These are phyloP conservation scores for Austrofundulus limnaeus DNA, from an alignment of 2,113 vertebrate species.

Conservation along the genomic window DNA sequence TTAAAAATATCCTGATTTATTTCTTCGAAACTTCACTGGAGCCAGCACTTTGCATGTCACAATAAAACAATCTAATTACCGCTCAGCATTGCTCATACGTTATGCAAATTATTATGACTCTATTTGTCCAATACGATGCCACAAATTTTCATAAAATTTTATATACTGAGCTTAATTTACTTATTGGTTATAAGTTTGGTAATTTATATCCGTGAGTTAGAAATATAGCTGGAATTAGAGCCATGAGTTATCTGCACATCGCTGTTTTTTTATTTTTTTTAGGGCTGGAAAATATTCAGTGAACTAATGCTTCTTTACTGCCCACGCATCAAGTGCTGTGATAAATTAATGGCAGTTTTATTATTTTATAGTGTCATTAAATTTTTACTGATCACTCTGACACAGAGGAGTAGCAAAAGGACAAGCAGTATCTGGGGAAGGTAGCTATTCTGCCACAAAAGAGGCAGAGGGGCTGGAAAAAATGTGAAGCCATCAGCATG, in stretches of 20 bases:
- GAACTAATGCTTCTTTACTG: slow-evolving; percentile 96
- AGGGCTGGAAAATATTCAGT: slow-evolving; percentile 90
- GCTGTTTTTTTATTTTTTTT: slow-evolving; percentile 94
- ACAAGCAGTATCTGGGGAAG: slow-evolving; percentile 86
- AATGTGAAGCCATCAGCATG: slow-evolving; percentile 24
- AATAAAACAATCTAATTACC: slow-evolving; percentile 27
- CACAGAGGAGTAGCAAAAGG: slow-evolving; percentile 92
- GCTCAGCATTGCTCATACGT: slow-evolving; percentile 32
- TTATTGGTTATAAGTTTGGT: slow-evolving; percentile 95
- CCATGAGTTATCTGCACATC: slow-evolving; percentile 88
- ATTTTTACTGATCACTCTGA: slow-evolving; percentile 99
- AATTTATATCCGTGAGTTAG: slow-evolving; percentile 91
- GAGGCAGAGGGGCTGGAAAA: slow-evolving; percentile 12
- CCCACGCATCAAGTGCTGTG: slow-evolving; percentile 90
- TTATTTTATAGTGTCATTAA: slow-evolving; percentile 99
- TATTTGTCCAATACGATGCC: slow-evolving; percentile 81
- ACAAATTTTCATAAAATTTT: slow-evolving; percentile 97
- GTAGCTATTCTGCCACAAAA: slow-evolving; percentile 77
- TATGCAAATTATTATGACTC: slow-evolving; percentile 70
- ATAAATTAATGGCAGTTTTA: slow-evolving; percentile 99
- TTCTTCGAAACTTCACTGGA: slow-evolving; percentile 2
- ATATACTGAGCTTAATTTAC: slow-evolving; percentile 98
- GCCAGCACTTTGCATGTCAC: slow-evolving; percentile 28
- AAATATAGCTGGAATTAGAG: slow-evolving; percentile 90
- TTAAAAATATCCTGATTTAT: too few relatives aligned